Evolutionary conservation across 2,113 vertebrate species (phyloP).

Genomic region (Poicephalus gulielmi): DNA sequence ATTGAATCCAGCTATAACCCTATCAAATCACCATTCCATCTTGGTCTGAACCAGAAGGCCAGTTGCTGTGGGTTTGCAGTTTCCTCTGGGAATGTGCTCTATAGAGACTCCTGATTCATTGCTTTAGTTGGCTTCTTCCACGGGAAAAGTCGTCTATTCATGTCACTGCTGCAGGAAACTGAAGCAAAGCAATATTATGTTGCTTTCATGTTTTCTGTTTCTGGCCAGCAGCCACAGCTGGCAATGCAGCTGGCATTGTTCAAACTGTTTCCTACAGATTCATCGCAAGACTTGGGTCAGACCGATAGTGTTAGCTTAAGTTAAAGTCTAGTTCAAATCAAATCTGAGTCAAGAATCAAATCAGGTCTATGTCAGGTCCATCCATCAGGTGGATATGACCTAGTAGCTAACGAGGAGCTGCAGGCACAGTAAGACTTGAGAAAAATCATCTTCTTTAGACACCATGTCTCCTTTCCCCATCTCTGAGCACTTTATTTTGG

Average conservation of each 20-base stretch:
- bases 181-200: not conserved
- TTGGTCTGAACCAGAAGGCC: not conserved
- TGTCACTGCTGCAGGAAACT: not conserved
- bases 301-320: not conserved
- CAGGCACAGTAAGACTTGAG: not conserved
- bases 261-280: not conserved
- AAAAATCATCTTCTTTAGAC: not conserved
- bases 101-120: not conserved
- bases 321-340: not conserved
- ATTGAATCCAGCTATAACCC: not conserved
- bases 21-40: not conserved
- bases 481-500: not conserved
- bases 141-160: not conserved
- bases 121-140: not conserved
- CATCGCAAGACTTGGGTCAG: not conserved
- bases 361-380: not conserved
- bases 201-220: not conserved
- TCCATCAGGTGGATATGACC: not conserved
- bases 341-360: not conserved
- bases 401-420: not conserved
- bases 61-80: not conserved
- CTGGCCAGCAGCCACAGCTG: not conserved
- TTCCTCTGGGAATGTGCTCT: not conserved
- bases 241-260: not conserved
- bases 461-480: not conserved